Evolutionary conservation across 2,888 invertebrate species (phyloP).

Genomic region (Synanthedon andrenaeformis): DNA sequence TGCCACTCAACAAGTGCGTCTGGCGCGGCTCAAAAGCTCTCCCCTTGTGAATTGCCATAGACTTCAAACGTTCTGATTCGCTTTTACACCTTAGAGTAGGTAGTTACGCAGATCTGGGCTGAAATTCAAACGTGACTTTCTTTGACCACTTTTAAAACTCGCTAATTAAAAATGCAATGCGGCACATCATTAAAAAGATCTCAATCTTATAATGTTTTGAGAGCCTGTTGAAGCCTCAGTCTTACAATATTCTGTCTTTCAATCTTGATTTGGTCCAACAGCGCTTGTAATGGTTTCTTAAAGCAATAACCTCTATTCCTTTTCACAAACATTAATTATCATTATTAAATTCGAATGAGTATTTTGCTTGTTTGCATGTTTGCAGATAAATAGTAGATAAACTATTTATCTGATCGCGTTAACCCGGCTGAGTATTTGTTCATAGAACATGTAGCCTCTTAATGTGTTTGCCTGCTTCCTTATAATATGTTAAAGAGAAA

Average conservation of each 20-base stretch:
- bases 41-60: constrained; percentile 24
- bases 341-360: too few species aligned
- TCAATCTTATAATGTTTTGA: background rate
- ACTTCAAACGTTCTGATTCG: constrained; percentile 56
- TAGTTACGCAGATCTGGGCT: constrained; percentile 10
- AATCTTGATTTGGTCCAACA: too few species aligned
- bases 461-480: too few species aligned
- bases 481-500: too few species aligned
- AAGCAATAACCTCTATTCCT: too few species aligned
- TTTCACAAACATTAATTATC: too few species aligned
- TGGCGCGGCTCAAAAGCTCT: constrained; percentile 37
- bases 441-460: too few species aligned
- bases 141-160: constrained; percentile 1
- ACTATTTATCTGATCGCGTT: too few species aligned
- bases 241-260: background rate
- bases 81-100: constrained; percentile 54
- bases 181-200: background rate
- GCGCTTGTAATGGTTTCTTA: too few species aligned
- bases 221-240: background rate
- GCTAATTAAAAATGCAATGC: background rate
- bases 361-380: too few species aligned
- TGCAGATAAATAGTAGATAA: too few species aligned
- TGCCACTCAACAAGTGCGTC: constrained; percentile 40
- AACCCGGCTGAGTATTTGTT: too few species aligned
- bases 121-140: constrained; percentile 7